Conservation (phyloP, 1,140 invertebrate genomes). For the Euwallacea similis region DNA sequence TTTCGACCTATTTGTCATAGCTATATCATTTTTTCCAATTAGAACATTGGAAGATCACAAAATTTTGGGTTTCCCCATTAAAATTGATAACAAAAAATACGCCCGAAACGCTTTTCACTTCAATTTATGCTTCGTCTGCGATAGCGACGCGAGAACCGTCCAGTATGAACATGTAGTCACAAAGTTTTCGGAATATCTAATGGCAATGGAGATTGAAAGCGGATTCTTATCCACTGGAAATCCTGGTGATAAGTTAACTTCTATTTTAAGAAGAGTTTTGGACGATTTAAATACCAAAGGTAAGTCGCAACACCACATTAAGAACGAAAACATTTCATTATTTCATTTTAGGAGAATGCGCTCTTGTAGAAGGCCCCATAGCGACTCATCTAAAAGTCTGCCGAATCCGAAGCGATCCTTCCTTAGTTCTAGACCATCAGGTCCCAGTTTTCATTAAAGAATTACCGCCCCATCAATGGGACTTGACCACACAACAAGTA, state of each 20-base stretch:
- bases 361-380: constrained; percentile 69
- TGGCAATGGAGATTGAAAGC: constrained; percentile 79
- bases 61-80: constrained; percentile 90
- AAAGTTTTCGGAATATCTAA: constrained; percentile 89
- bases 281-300: constrained; percentile 79
- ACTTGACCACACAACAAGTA: constrained; percentile 88
- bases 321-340: constrained; percentile 4
- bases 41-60: constrained; percentile 68
- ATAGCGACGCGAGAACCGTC: constrained; percentile 81
- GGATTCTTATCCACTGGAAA: constrained; percentile 73
- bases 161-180: constrained; percentile 93
- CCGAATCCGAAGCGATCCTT: constrained; percentile 74
- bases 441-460: constrained; percentile 81
- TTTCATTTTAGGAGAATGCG: constrained; percentile 48
- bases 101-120: constrained; percentile 93
- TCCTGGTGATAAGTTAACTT: constrained; percentile 64
- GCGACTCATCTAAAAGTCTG: constrained; percentile 81
- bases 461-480: constrained; percentile 71
- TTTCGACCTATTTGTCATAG: background rate
- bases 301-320: constrained; percentile 42
- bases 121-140: constrained; percentile 94
- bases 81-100: constrained; percentile 88
- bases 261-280: constrained; percentile 75
- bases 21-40: background rate
- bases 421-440: constrained; percentile 83